Evolutionary conservation across 2,113 vertebrate species (phyloP).

Genomic region (Leiothrix lutea): DNA sequence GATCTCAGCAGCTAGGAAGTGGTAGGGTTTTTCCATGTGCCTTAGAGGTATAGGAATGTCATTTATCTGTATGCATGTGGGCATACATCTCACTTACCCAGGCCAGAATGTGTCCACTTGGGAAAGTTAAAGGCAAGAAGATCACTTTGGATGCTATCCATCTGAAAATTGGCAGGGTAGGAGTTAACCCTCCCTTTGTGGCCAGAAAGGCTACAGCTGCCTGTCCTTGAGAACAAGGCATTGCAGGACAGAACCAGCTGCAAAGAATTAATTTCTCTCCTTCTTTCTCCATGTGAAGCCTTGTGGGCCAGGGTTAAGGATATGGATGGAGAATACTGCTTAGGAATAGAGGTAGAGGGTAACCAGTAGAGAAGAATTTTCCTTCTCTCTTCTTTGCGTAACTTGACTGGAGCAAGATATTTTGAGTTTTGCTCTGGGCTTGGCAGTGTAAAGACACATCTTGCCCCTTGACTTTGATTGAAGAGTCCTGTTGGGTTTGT

Average conservation of each 20-base stretch:
- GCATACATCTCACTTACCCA: neutral
- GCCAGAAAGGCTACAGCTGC: constrained; percentile 31
- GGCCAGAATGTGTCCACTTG: neutral
- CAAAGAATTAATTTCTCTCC: constrained; percentile 19
- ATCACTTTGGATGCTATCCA: constrained; percentile 20
- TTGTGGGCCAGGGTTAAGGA: neutral
- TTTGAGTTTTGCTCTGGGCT: neutral
- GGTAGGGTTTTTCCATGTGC: neutral
- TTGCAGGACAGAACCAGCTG: constrained; percentile 51
- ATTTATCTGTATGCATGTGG: neutral
- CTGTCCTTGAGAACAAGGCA: constrained; percentile 27
- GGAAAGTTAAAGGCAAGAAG: constrained; percentile 24
- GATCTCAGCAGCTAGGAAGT: neutral
- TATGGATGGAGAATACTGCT: neutral
- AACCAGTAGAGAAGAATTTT: neutral
- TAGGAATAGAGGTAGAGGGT: neutral
- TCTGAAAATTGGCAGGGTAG: constrained; percentile 31
- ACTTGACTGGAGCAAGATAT: neutral
- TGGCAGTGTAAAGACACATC: neutral
- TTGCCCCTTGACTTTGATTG: neutral
- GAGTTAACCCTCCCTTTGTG: constrained; percentile 48
- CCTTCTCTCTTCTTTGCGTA: neutral
- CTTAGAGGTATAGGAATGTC: neutral
- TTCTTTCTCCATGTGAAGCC: neutral
- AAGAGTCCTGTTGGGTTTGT: neutral